Evolutionary conservation across 92 coral and sea anemone genomes (phyloP).

Genomic region (Scolanthus callimorphus): DNA sequence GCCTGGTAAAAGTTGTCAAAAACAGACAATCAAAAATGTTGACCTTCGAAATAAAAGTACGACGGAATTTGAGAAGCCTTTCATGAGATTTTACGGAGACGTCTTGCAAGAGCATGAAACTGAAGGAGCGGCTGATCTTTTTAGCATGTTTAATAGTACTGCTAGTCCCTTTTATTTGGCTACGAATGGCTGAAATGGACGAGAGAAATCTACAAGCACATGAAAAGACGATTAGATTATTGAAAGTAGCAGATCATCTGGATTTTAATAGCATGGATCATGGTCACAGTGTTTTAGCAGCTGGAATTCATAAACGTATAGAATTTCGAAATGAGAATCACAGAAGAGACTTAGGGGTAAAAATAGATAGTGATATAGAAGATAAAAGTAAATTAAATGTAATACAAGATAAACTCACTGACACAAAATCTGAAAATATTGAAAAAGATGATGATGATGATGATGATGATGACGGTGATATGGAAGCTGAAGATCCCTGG

Average conservation of each 20-base stretch:
- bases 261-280: constrained; percentile 75
- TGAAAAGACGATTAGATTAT: constrained; percentile 30
- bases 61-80: constrained; percentile 21
- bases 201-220: constrained; percentile 15
- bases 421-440: neutral
- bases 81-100: constrained; percentile 13
- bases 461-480: constrained; percentile 48
- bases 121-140: constrained; percentile 72
- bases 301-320: neutral
- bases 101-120: constrained; percentile 72
- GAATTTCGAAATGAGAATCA: no score
- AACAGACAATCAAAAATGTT: neutral
- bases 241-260: constrained; percentile 35
- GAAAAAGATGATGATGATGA: constrained; percentile 13
- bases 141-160: constrained; percentile 40
- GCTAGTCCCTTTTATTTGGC: constrained; percentile 68
- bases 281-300: constrained; percentile 24
- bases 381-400: constrained; percentile 6
- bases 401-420: constrained; percentile 16
- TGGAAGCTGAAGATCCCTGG: constrained; percentile 87
- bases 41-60: constrained; percentile 1
- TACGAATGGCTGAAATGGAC: constrained; percentile 39
- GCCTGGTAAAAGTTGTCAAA: constrained; percentile 65
- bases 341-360: constrained; percentile 3
- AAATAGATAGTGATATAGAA: neutral